A percentile compares a stretch with the other conserved stretches of the same genome.
Evolutionary conservation across 1,140 invertebrate species (phyloP).

Genomic region (Camponotus floridanus): DNA sequence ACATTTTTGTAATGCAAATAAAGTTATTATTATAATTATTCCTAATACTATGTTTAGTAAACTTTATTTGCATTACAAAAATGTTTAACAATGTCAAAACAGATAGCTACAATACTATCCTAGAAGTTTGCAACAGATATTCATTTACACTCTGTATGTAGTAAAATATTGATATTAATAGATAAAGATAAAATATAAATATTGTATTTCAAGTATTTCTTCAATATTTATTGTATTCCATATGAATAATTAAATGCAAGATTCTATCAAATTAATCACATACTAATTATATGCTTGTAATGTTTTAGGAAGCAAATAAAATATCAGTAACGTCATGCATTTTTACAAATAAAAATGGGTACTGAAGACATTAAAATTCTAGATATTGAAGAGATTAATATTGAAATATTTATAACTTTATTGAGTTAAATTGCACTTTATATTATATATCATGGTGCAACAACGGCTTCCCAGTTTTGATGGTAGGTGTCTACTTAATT

Average conservation of each 20-base stretch:
- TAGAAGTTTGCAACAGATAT: no score
- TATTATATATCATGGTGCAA: slow-evolving; percentile 77
- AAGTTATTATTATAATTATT: no score
- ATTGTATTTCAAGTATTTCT: not conserved
- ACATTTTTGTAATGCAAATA: no score
- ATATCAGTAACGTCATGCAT: slow-evolving; percentile 9
- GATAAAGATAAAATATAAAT: not conserved
- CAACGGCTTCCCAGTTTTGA: slow-evolving; percentile 78
- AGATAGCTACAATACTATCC: no score
- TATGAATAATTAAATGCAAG: not conserved
- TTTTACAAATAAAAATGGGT: slow-evolving; percentile 40
- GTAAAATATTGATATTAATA: not conserved
- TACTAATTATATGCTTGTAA: slow-evolving; percentile 14
- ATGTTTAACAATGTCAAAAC: no score
- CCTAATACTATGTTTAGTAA: no score
- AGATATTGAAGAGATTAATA: not conserved
- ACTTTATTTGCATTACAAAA: no score
- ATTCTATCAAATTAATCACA: not conserved
- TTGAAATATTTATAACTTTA: slow-evolving; percentile 15
- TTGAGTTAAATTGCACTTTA: slow-evolving; percentile 51
- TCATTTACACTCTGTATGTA: no score
- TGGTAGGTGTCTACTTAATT: slow-evolving; percentile 70
- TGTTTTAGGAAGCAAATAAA: slow-evolving; percentile 24
- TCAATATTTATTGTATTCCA: not conserved
- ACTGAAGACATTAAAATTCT: not conserved